phyloP scores from a whole-genome alignment of 2,888 invertebrate species.

The Thyatira batis region DNA sequence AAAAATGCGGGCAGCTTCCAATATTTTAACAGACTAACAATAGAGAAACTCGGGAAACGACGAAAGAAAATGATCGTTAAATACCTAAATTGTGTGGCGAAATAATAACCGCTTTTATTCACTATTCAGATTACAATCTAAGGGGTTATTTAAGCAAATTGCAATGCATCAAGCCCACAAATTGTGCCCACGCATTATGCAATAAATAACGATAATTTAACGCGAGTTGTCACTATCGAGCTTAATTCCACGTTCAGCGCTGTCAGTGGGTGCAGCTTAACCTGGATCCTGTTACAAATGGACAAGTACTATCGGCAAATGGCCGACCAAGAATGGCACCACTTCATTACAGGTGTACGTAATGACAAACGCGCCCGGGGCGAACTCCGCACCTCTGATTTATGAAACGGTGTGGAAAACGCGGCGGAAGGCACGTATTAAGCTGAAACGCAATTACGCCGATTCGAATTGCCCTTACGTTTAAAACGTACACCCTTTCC shows the following conservation, averaged over 20 bases:
- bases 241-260: conserved; percentile 27
- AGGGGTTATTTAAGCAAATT: conserved; percentile 11
- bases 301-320: conserved; percentile 14
- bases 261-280: conserved; percentile 15
- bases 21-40: not conserved
- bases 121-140: conserved; percentile 14
- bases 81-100: not conserved
- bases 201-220: conserved; percentile 51
- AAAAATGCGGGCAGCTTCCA: not conserved
- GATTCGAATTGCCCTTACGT: conserved; percentile 4
- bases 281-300: conserved; percentile 36
- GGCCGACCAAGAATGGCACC: conserved; percentile 27
- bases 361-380: conserved; percentile 45
- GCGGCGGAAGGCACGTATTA: conserved; percentile 26
- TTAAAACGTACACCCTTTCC: not conserved
- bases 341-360: conserved; percentile 48
- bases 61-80: not conserved
- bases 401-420: conserved; percentile 24
- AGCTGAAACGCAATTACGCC: conserved; percentile 6
- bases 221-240: conserved; percentile 36
- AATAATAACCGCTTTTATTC: conserved; percentile 24
- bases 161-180: conserved; percentile 45
- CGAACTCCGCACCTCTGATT: conserved; percentile 43
- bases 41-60: not conserved
- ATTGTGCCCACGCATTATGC: conserved; percentile 43